Percentiles rank a stretch among this genome's conserved stretches.
Evolutionary conservation across 2,797 vertebrate species (phyloP).

Genomic region (Oryzias dopingdopingensis): DNA sequence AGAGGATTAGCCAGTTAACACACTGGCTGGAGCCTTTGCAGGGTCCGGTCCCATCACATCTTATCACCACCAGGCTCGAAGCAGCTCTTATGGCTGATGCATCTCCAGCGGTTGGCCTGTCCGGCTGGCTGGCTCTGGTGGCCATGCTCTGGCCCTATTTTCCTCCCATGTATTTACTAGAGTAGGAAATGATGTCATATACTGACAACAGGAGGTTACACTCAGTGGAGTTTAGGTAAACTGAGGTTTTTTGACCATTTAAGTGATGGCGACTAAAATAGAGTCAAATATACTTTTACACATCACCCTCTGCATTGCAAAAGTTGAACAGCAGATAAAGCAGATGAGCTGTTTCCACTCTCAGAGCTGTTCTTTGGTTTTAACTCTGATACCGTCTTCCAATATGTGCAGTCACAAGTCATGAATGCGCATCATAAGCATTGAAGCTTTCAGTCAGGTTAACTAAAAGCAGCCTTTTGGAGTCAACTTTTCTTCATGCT

Average conservation of each 20-base stretch:
- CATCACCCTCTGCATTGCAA: slow-evolving; percentile 5
- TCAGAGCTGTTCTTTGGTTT: slow-evolving; percentile 5
- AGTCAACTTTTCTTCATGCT: slow-evolving; percentile 31
- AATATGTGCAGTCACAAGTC: slow-evolving; percentile 29
- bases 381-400: slow-evolving; percentile 35
- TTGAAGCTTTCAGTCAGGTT: slow-evolving; percentile 48
- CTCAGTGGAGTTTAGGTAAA: background rate
- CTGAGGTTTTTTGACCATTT: background rate
- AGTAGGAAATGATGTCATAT: slow-evolving; percentile 32
- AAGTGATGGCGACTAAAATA: slow-evolving; percentile 1
- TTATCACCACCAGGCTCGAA: slow-evolving; percentile 65
- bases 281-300: background rate
- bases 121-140: slow-evolving; percentile 36
- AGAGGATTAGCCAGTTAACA: slow-evolving; percentile 77
- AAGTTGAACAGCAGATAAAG: background rate
- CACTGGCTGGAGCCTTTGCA: slow-evolving; percentile 66
- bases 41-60: slow-evolving; percentile 70
- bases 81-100: slow-evolving; percentile 57
- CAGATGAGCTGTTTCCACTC: background rate
- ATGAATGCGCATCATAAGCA: slow-evolving; percentile 40
- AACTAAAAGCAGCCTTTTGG: slow-evolving; percentile 16
- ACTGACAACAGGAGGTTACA: background rate
- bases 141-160: slow-evolving; percentile 45
- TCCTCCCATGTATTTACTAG: slow-evolving; percentile 27
- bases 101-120: slow-evolving; percentile 46